Base-by-base conservation (phyloP, 2,888 invertebrate genomes). In the Brachyptera risi region DNA sequence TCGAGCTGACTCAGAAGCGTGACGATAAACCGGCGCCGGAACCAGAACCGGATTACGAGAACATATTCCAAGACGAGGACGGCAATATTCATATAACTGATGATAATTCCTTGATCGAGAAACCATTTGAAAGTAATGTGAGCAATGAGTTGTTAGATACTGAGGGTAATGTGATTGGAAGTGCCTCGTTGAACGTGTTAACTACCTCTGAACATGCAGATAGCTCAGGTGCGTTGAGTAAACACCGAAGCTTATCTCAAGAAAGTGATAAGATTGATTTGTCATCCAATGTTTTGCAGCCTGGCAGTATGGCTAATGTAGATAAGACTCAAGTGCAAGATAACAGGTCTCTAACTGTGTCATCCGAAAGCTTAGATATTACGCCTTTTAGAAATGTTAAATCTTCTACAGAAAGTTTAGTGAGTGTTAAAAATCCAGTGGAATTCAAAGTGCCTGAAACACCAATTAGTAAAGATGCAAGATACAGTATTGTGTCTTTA, bases 1-100 rank as follows among this genome's bases (percentile, higher is more conserved):
- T 70, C 5, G 72, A 73, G 61, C 63, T 73, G 38, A 65, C 69
- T 37, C 68, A 71, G 37, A 68, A n/a, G 7, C 26, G 17, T 15
- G 35, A 59, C 35, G 17, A 13, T 31, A 15, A 7, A 31, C 27
- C 59, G 15, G 49, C 15, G 47, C 31, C 50, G 1, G 50, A 35
- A 21, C 49, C 37, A 5, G 50, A 49, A n/a, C 44, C 44, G n/a
- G 44, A 44, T 26, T 51, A 51, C 21, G 54, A 17, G 23, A 54
- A 27, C 37, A 54, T 31, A 15, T 54, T 21, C 15, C 15, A 31
- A 24, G 38, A 19, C n/a, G 38, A 31, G 38, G 19, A 15, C 37
- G 23, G 19, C 19, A 23, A n/a, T 9, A 24, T 38, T n/a, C 56
- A 15, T 11, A 21, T 37, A 19, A 21, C 50, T 9, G 2, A 11